Evolutionary conservation across 2,888 invertebrate genomes (phyloP), one percentile per base, ranked within the genome.

Genomic region (Cephus spinipes): DNA sequence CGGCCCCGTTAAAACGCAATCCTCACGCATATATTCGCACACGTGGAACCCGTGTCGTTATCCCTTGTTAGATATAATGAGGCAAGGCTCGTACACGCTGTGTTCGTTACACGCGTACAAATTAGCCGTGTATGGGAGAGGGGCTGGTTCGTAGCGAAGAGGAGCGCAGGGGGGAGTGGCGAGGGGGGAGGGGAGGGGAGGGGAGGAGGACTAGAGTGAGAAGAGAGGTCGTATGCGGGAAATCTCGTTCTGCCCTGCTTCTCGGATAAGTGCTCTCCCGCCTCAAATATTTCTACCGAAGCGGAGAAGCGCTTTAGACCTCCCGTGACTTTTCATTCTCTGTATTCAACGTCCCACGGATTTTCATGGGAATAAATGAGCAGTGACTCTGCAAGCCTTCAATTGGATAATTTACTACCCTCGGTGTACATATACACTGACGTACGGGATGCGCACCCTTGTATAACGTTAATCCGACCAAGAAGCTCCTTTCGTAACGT

Each of bases 31-130:
- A 55, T 55, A 55, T 55, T 23, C 74, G 84, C 84, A 85, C 83
- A 83, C 79, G 84, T 84, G 82, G 81, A 55, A 81, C 85, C 82
- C 84, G 86, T 85, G 88, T 88, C 87, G 88, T 88, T 90, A 87
- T 89, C 88, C 88, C 89, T 89, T 89, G 89, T 90, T 89, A 89
- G 87, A 84, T 87, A 87, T 90, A 90, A 90, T 89, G 88, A 90
- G 88, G 80, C 84, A 75, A 81, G 80, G 76, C 77, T 76, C 32
- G 76, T 76, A 35, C 78, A 77, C 73, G 81, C 77, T 78, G 77
- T 79, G 85, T 86, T 87, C 82, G 83, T 87, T 87, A 86, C 82
- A 81, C 81, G 83, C 82, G 87, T 84, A 82, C 83, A 86, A 85
- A 87, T 87, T 86, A 86, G 82, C 81, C 77, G 40, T 75, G 74